Conservation (phyloP, 1,140 invertebrate genomes). For the Gyrodactylus salaris region DNA sequence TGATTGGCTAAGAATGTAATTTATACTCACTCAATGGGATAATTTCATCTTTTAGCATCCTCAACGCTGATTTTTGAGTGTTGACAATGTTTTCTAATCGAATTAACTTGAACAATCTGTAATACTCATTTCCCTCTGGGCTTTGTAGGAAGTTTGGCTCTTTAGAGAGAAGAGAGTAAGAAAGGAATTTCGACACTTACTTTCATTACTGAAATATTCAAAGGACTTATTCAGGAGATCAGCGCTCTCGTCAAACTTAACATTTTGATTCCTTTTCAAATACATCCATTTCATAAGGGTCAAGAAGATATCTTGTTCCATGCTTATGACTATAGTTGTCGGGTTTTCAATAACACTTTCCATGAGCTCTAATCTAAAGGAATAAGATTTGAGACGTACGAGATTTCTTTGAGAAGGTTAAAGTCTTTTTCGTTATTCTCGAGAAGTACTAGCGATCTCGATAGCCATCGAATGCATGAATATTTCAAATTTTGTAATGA, state of each 20-base stretch:
- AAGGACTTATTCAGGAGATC: background rate
- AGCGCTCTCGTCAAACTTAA: background rate
- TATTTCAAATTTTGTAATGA: background rate
- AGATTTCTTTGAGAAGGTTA: background rate
- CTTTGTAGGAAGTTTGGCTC: background rate
- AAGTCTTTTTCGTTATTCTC: background rate
- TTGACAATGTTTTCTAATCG: background rate
- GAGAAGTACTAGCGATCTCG: background rate
- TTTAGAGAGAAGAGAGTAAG: background rate
- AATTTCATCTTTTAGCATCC: background rate
- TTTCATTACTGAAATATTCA: background rate
- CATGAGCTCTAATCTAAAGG: background rate
- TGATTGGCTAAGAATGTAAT: too few relatives aligned
- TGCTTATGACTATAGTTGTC: background rate
- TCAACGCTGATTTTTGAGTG: background rate
- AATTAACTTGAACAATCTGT: background rate
- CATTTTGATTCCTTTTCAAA: background rate
- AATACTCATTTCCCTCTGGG: background rate
- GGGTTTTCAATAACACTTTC: background rate
- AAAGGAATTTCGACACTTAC: background rate
- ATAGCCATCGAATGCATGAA: background rate
- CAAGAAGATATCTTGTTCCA: background rate
- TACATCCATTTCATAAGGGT: background rate
- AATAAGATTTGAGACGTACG: background rate
- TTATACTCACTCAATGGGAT: background rate